These are phyloP conservation scores for Drosophila lowei DNA, from an alignment of 1,140 invertebrate species.

Conservation along the genomic window DNA sequence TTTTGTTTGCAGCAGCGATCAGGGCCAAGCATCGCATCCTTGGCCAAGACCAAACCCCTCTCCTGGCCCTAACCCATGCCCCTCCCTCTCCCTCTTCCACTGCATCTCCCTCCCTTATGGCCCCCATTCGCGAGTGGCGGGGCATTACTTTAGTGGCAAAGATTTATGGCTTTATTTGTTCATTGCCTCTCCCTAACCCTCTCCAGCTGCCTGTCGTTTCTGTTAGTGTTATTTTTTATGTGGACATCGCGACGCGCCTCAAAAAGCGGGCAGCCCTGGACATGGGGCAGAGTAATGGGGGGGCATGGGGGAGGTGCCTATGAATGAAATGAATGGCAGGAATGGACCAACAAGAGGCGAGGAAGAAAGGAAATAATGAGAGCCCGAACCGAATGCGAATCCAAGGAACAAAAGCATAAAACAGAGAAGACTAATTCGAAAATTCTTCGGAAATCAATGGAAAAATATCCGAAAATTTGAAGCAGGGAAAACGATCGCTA, in stretches of 20 bases:
- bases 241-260: constrained; percentile 39
- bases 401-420: too few relatives aligned
- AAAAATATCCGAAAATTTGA: too few relatives aligned
- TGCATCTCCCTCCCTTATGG: not conserved
- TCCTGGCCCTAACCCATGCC: not conserved
- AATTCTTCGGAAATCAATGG: too few relatives aligned
- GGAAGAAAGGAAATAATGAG: too few relatives aligned
- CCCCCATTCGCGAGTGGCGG: constrained; percentile 25
- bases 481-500: too few relatives aligned
- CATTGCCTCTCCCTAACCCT: constrained; percentile 29
- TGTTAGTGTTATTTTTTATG: constrained; percentile 60
- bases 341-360: too few relatives aligned
- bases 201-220: constrained; percentile 5
- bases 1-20: constrained; percentile 69
- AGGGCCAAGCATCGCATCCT: constrained; percentile 31
- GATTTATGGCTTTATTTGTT: constrained; percentile 78
- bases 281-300: constrained; percentile 1
- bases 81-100: not conserved
- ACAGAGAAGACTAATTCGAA: too few relatives aligned
- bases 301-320: too few relatives aligned
- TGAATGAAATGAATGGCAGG: too few relatives aligned
- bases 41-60: not conserved
- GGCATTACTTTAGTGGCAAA: constrained; percentile 62
- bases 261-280: constrained; percentile 21
- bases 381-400: too few relatives aligned